Evolutionary conservation across 2,797 vertebrate species (phyloP).

Genomic region (Aselliscus stoliczkanus): DNA sequence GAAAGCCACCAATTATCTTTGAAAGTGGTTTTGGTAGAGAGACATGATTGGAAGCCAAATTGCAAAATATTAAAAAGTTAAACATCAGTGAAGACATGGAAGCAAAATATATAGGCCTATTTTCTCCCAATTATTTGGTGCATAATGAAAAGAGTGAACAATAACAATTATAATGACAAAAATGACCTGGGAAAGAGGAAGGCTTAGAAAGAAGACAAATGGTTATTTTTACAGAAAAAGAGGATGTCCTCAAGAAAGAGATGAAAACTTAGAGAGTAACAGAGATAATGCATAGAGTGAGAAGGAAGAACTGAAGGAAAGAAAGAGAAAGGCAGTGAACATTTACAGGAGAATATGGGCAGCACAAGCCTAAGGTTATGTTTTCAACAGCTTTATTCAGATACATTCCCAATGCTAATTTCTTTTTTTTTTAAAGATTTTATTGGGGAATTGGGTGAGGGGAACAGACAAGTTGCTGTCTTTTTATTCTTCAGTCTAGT

Average conservation of each 20-base stretch:
- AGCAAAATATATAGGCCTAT: not conserved
- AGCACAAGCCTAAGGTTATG: not conserved
- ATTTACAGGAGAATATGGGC: too few species aligned
- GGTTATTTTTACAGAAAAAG: not conserved
- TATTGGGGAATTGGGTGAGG: too few species aligned
- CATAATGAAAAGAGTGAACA: not conserved
- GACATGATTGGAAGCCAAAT: not conserved
- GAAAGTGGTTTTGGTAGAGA: not conserved
- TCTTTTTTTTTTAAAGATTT: too few species aligned
- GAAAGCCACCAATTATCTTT: not conserved
- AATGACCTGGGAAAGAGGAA: not conserved
- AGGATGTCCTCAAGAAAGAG: not conserved
- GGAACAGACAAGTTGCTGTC: too few species aligned
- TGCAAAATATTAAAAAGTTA: not conserved
- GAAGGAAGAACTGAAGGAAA: not conserved
- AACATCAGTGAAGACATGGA: not conserved
- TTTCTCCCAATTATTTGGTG: not conserved
- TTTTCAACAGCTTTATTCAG: not conserved
- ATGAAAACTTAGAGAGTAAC: not conserved
- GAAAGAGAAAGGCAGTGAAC: not conserved
- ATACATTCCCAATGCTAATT: not conserved
- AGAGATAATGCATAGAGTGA: not conserved
- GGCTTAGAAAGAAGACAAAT: not conserved
- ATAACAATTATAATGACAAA: not conserved
- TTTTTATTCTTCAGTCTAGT: too few species aligned